Conservation (phyloP, 2,113 vertebrate genomes). For the Manacus vitellinus region DNA sequence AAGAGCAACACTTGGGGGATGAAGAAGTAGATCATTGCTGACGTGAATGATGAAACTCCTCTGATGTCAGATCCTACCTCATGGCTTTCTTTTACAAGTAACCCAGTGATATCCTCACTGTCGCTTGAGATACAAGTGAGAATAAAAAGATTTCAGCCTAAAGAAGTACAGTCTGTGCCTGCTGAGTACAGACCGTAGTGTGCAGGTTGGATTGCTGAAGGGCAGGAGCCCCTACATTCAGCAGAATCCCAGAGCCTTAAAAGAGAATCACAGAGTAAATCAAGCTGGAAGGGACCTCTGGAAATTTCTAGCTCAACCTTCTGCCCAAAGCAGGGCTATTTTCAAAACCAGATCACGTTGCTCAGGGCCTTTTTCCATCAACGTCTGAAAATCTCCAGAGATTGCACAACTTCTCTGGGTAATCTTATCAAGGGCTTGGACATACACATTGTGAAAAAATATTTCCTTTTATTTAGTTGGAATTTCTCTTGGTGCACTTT, state of each 20-base stretch:
- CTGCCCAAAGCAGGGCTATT: neutral
- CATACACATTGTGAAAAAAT: neutral
- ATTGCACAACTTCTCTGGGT: neutral
- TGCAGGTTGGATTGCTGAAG: neutral
- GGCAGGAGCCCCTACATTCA: neutral
- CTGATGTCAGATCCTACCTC: neutral
- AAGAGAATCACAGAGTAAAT: neutral
- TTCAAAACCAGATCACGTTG: neutral
- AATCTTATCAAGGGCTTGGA: neutral
- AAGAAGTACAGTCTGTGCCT: neutral
- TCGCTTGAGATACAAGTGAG: neutral
- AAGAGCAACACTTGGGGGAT: neutral
- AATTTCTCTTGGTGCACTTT: neutral
- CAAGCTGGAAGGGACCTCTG: neutral
- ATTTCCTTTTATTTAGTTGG: neutral
- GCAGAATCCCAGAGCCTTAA: neutral
- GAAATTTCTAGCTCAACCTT: neutral
- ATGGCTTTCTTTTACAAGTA: neutral
- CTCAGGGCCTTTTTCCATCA: neutral
- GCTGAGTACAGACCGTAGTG: accelerated
- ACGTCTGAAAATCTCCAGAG: neutral
- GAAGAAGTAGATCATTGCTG: neutral
- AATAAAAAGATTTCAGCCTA: neutral
- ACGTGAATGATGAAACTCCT: neutral
- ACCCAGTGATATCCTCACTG: neutral